Conservation (phyloP, 2,113 vertebrate species). For the Carollia perspicillata region DNA sequence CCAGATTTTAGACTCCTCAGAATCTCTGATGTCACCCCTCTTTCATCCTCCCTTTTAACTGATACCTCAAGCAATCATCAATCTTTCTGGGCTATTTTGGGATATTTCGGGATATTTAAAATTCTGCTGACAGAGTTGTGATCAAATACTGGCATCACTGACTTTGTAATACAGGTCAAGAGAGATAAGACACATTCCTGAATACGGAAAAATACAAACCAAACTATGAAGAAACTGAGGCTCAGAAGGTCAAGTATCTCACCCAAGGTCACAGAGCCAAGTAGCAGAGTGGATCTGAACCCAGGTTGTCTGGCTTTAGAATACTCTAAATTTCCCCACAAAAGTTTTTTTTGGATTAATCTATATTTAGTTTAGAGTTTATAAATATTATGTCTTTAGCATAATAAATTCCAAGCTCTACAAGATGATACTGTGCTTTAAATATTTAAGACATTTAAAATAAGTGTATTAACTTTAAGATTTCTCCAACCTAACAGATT, state of each 20-base stretch:
- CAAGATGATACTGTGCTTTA: background rate
- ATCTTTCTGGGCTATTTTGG: background rate
- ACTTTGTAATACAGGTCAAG: background rate
- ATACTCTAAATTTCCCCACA: background rate
- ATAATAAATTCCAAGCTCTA: background rate
- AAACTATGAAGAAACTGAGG: background rate
- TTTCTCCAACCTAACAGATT: background rate
- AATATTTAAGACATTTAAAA: background rate
- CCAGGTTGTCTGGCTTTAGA: background rate
- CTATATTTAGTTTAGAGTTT: background rate
- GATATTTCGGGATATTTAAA: slow-evolving; percentile 33
- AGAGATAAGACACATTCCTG: background rate
- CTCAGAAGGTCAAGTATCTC: background rate
- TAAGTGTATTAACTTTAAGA: background rate
- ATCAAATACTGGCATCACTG: background rate
- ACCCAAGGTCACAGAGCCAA: background rate
- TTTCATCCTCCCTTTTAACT: background rate
- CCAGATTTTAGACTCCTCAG: background rate
- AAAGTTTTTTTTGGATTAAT: background rate
- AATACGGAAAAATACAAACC: background rate
- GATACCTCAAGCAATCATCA: background rate
- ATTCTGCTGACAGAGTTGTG: background rate
- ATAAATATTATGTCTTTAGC: background rate
- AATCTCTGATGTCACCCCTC: background rate
- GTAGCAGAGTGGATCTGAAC: background rate